Base-by-base conservation (phyloP, 1,140 invertebrate species). In the Drosophila mojavensis region DNA sequence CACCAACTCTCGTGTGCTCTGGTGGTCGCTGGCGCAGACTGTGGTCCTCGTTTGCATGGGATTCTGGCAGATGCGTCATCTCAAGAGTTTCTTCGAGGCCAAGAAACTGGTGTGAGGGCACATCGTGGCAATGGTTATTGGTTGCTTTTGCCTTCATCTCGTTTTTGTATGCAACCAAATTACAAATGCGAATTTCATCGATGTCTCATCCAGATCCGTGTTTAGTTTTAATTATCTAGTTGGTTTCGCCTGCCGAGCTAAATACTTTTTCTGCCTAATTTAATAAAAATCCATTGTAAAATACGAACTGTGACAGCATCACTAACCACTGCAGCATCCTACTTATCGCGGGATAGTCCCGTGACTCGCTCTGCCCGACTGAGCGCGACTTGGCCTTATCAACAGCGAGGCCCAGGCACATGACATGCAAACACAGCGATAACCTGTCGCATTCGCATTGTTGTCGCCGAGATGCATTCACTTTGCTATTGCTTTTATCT, bases 11-110 rank as follows among this genome's bases (percentile, higher is more conserved):
- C 94, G 99, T 83, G 99, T 99, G 0, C 93, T 99, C 28, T 99
- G 98, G 97, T 99, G 99, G 99, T 98, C 98, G 41, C 93, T 99
- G 11, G 95, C 96, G 4, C 99, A 99, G 93, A 98, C 98, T 5
- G 93, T 95, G 17, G 96, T 99, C 55, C 94, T 99, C 7, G 91
- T 99, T 0, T 92, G 94, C 6, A 99, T 99, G 95, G 99, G 99
- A 17, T 96, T 98, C 50, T 99, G 98, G 98, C 99, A 99, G 93
- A 99, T 99, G 98, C 96, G 95, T 90, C 99, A 99, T 95, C 94
- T 99, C 43, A 99, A 99, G 94, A 97, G 97, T 82, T 99, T 99
- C 95, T 99, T 99, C 92, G 98, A 99, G 94, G 99, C 99, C 13
- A 99, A 99, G 93, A 99, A 99, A 95, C 94, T 99, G 86, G 99